Conservation (phyloP, 1,140 invertebrate genomes). For the Ips typographus region DNA sequence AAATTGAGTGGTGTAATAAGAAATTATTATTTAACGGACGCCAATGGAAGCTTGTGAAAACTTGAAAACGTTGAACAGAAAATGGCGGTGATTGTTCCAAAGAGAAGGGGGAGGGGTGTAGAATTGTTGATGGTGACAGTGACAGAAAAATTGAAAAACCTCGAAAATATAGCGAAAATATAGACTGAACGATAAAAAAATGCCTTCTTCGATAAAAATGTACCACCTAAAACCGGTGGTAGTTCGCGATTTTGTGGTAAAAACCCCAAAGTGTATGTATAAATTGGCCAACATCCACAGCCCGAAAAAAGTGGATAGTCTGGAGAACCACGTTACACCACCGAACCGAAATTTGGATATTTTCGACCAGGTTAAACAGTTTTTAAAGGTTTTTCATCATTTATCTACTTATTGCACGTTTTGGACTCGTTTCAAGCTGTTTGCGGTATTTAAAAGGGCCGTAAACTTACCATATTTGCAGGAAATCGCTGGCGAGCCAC, state of each 20-base stretch:
- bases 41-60: no score
- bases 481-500: slow-evolving; percentile 47
- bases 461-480: slow-evolving; percentile 45
- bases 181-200: no score
- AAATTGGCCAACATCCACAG: slow-evolving; percentile 61
- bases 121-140: no score
- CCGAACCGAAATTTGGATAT: slow-evolving; percentile 58
- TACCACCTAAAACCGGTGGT: slow-evolving; percentile 60
- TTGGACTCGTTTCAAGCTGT: slow-evolving; percentile 23
- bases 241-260: slow-evolving; percentile 52
- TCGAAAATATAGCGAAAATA: no score
- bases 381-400: slow-evolving; percentile 64
- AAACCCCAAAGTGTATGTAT: slow-evolving; percentile 63
- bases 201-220: slow-evolving; percentile 52
- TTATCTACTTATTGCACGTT: slow-evolving; percentile 35
- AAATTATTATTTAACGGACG: no score
- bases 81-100: no score
- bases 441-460: slow-evolving; percentile 1
- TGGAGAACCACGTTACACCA: slow-evolving; percentile 48
- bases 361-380: slow-evolving; percentile 67
- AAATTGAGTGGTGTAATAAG: no score
- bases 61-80: no score
- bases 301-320: slow-evolving; percentile 43
- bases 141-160: no score
- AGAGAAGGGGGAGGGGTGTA: no score